Evolutionary conservation across 2,888 invertebrate species (phyloP).

Genomic region (Axea sp.): DNA sequence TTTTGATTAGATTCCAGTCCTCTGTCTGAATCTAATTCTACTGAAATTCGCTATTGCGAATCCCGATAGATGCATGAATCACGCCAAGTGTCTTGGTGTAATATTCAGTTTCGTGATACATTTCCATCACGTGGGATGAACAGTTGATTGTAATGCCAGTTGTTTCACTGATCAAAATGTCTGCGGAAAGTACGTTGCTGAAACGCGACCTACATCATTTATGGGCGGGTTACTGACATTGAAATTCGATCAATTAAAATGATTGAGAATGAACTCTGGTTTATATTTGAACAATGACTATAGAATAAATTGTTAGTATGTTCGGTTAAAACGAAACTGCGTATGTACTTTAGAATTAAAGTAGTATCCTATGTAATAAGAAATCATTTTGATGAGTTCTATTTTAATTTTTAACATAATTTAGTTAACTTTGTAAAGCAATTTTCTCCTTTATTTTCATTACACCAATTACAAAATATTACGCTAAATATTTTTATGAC

Average conservation of each 20-base stretch:
- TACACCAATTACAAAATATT: no score
- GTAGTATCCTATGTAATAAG: no score
- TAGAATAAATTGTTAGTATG: no score
- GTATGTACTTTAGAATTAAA: no score
- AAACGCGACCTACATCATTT: constrained; percentile 27
- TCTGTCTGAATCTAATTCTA: constrained; percentile 20
- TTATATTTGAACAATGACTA: not conserved
- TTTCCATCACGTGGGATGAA: constrained; percentile 22
- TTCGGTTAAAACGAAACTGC: no score
- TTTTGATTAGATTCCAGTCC: constrained; percentile 37
- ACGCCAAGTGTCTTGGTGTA: constrained; percentile 39
- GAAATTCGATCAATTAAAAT: not conserved
- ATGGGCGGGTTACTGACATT: constrained; percentile 9
- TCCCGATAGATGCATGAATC: constrained; percentile 36
- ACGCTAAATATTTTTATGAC: no score
- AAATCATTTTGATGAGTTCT: no score
- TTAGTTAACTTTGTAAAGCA: no score
- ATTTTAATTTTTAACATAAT: no score
- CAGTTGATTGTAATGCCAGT: constrained; percentile 41
- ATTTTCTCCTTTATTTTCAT: no score
- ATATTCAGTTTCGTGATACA: constrained; percentile 37
- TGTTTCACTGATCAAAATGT: constrained; percentile 35
- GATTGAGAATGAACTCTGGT: not conserved
- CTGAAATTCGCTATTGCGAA: constrained; percentile 48
- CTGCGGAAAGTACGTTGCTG: constrained; percentile 1